Evolutionary conservation across 1,140 invertebrate species (phyloP), one percentile per base, ranked within the genome.

Genomic region (Hirudo medicinalis): DNA sequence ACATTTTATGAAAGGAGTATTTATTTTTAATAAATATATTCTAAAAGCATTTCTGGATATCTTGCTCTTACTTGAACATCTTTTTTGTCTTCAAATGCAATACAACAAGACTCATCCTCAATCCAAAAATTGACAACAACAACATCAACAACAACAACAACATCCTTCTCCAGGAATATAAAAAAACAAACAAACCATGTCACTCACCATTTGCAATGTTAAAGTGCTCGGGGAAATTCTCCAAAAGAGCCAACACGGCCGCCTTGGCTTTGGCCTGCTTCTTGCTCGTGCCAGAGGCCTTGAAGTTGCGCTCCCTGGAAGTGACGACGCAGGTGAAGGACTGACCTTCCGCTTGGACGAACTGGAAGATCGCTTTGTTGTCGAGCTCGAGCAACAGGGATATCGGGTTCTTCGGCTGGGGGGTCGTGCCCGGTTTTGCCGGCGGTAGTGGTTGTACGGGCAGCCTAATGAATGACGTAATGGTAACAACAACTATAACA

Each of bases 341-440:
- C 2, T 40, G 22, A 22, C 29, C 70, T 29, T 49, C 40, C 19
- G 1, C 5, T 1, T 19, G 19, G 20, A 19, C n/a, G 69, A 70
- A 54, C 49, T 25, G n/a, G 69, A 54, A 70, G 5, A 29, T 54
- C 9, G 69, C 40, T n/a, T 54, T 54, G 36, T 54, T 49, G 25
- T 70, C 53, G 17, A 70, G 69, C 69, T 70, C 69, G n/a, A 32
- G 27, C 8, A 70, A 29, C 19, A 70, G 8, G 43, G 32, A 54
- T 1, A 70, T 54, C 0, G 69, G 40, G 49, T 70, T 32, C 69
- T 70, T 54, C 22, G 1, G 43, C 19, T n/a, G 43, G 5, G 19
- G 40, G 29, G 20, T 22, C n/a, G 49, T 22, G 43, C 36, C 11
- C 67, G 25, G 40, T 54, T 49, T 20, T 32, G n/a, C 53, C 13